Base-by-base conservation (phyloP, 2,113 vertebrate genomes). In the Neogobius melanostomus region DNA sequence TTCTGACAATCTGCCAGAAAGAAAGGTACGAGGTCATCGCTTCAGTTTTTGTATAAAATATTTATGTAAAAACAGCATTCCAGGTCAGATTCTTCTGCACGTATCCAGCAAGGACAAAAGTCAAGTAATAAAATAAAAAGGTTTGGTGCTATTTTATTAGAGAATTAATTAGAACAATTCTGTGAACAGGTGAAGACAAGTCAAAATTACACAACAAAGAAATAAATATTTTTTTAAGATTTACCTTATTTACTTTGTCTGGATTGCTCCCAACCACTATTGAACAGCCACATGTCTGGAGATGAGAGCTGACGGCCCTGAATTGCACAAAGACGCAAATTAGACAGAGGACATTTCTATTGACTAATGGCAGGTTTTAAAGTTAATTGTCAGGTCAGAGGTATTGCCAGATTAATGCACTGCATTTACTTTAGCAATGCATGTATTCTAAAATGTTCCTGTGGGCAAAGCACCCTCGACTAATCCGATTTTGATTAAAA, bases 181-280 rank as follows among this genome's bases (percentile, higher is more conserved):
- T 28, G 28, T 28, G 28, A 36, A 36, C 28, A 36, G 28, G 28
- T 44, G 16, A 49, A 11, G 4, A 45, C 60, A 50, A 59, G 11
- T 14, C 16, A 1, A 51, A 70, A 68, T 21, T 21, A 71, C 64
- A 54, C 5, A 51, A 51, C 6, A 14, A 51, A 6, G n/a, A n/a
- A 16, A 53, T 3, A 17, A 53, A 51, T 6, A n/a, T 15, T 17
- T 4, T 17, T 53, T 16, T 53, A 16, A 16, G 28, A 21, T 56
- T 64, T 93, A 99, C 98, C 95, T 99, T 99, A 86, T 99, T 99
- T 66, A 99, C 94, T 95, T 99, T 98, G 77, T 98, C 96, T 72
- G 96, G 93, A 28, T 96, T 98, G 92, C 96, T 98, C 81, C 98
- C 98, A 74, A 99, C 94, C 1, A 99, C 96, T 8, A 99, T 93